A percentile compares a stretch with the other conserved stretches of the same genome.
Evolutionary conservation across 2,797 vertebrate genomes (phyloP).

Genomic region (Serranus cabrilla): DNA sequence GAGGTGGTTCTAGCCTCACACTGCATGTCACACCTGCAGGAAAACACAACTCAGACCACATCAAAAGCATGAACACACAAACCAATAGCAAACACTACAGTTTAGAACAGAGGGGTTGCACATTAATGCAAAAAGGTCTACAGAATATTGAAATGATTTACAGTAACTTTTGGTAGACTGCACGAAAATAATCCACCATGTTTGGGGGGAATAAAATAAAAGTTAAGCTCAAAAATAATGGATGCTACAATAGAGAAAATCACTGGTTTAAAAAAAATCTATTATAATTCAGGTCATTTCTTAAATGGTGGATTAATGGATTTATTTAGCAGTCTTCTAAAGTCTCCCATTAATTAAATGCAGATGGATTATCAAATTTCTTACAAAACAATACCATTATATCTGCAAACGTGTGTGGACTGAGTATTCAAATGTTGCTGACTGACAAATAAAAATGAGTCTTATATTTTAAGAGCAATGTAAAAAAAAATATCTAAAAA

Average conservation of each 20-base stretch:
- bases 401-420: background rate
- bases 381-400: background rate
- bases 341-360: constrained; percentile 20
- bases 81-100: background rate
- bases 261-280: background rate
- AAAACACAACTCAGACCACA: constrained; percentile 15
- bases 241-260: background rate
- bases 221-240: background rate
- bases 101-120: constrained; percentile 2
- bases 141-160: constrained; percentile 14
- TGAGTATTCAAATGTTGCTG: background rate
- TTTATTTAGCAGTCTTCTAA: background rate
- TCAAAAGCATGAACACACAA: constrained; percentile 15
- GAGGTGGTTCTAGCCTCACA: background rate
- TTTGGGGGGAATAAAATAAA: background rate
- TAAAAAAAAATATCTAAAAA: constrained; percentile 3
- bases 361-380: constrained; percentile 5
- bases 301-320: background rate
- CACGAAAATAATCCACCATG: background rate
- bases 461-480: background rate
- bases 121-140: constrained; percentile 6
- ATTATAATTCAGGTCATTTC: background rate
- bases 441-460: background rate
- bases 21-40: constrained; percentile 11
- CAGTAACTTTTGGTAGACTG: constrained; percentile 1